phyloP scores from a whole-genome alignment of 2,888 invertebrate genomes.

The Cantharis lateralis region DNA sequence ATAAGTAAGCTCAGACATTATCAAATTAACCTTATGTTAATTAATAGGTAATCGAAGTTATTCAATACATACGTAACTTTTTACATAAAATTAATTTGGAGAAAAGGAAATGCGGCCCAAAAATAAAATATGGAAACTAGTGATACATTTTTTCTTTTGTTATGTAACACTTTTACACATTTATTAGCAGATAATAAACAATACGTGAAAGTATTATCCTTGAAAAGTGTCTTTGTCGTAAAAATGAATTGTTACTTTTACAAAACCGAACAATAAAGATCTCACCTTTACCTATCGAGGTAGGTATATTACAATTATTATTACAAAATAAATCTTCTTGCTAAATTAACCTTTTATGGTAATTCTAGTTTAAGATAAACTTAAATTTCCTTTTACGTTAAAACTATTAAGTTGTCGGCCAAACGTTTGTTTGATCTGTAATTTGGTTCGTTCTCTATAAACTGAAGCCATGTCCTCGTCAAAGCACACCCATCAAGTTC shows the following conservation, averaged over 20 bases:
- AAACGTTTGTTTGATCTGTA: neutral
- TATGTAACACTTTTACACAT: neutral
- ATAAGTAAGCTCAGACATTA: neutral
- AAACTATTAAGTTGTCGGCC: neutral
- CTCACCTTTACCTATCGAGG: neutral
- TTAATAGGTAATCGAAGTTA: neutral
- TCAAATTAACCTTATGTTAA: neutral
- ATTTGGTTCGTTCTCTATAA: neutral
- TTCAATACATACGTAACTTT: neutral
- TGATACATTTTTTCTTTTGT: neutral
- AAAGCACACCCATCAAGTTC: slow-evolving; percentile 23
- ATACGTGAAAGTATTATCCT: neutral
- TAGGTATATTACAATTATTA: neutral
- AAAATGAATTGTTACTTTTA: neutral
- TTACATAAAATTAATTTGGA: neutral
- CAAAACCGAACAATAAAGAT: neutral
- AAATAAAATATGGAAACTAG: neutral
- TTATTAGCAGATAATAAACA: neutral
- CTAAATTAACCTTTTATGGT: neutral
- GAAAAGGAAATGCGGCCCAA: neutral
- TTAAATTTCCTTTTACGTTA: neutral
- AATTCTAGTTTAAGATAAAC: neutral
- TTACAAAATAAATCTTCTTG: neutral
- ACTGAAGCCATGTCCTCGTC: slow-evolving; percentile 15
- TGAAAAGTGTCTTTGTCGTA: neutral